Evolutionary conservation across 1,140 invertebrate genomes (phyloP), one percentile per base, ranked within the genome.

Genomic region (Branchinecta lindahli): DNA sequence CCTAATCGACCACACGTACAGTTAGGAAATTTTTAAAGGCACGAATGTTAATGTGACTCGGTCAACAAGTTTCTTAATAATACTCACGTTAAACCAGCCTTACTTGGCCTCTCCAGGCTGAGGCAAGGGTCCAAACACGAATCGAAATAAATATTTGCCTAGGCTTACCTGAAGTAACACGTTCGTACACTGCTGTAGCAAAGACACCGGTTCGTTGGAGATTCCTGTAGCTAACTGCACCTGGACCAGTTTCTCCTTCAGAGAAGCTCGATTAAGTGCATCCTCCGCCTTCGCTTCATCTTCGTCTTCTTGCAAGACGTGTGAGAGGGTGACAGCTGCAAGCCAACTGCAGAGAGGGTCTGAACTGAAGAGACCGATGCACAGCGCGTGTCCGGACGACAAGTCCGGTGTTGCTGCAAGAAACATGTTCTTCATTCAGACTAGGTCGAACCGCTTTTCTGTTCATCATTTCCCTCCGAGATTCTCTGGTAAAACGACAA

Each of bases 301-400:
- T 15, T 15, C 12, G 18, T 61, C 52, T 6, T 61, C 52, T 15
- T 69, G 68, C n/a, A 99, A 80, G 0, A 87, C 86, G 75, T 98
- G 92, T 74, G 92, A 88, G 15, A 99, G 80, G 10, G 93, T 90
- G 7, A 98, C 89, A 0, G 94, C 84, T 0, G 92, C 90, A 80
- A 97, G 95, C 96, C 96, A 99, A 78, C 94, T 96, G n/a, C 90
- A 94, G n/a, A 95, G 80, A 18, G 90, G 81, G 78, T 99, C 95
- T 0, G 84, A 80, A 66, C 89, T 94, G 78, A 98, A 97, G 12
- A 99, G 80, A 0, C 96, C 94, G 20, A 90, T 88, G 77, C 94
- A 98, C 5, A 99, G 82, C n/a, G 98, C 81, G 79, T 97, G 94
- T 0, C 96, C 95, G 52, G 84, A 80, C 61, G 83, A 83, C 67